phyloP scores from a whole-genome alignment of 2,797 vertebrate species.

The Carcharodon carcharias region DNA sequence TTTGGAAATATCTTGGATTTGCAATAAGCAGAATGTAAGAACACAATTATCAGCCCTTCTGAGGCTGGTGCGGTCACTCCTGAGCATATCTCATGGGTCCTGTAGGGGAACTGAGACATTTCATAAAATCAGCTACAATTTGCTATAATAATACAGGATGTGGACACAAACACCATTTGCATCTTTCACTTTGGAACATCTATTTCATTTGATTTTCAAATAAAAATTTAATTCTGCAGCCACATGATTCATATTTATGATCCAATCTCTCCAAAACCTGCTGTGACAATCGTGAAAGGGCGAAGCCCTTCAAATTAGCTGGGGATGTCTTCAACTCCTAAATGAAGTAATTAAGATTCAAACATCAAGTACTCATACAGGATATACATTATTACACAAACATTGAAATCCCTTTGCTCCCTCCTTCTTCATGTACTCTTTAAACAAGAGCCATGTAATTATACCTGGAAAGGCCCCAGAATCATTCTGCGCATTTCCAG shows the following conservation, averaged over 20 bases:
- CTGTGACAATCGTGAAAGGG: neutral
- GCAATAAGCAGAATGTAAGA: neutral
- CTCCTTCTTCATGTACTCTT: conserved; percentile 25
- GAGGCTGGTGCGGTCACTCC: neutral
- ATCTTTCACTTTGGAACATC: neutral
- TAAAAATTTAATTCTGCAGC: neutral
- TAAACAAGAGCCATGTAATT: neutral
- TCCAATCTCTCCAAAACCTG: neutral
- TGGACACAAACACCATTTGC: neutral
- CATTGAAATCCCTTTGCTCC: neutral
- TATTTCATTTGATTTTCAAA: neutral
- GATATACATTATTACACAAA: conserved; percentile 25
- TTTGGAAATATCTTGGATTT: neutral
- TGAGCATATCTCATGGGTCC: too few relatives aligned
- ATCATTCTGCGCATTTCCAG: neutral
- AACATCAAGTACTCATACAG: neutral
- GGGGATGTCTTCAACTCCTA: neutral
- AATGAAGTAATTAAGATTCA: conserved; percentile 32
- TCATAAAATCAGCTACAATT: neutral
- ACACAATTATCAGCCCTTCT: neutral
- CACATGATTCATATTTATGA: neutral
- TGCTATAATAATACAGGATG: neutral
- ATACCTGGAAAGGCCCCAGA: neutral
- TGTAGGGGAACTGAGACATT: neutral
- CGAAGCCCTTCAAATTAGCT: neutral